These are phyloP conservation scores for Rhynchonema sp. DNA, from an alignment of 2,888 invertebrate genomes.

Conservation along the genomic window DNA sequence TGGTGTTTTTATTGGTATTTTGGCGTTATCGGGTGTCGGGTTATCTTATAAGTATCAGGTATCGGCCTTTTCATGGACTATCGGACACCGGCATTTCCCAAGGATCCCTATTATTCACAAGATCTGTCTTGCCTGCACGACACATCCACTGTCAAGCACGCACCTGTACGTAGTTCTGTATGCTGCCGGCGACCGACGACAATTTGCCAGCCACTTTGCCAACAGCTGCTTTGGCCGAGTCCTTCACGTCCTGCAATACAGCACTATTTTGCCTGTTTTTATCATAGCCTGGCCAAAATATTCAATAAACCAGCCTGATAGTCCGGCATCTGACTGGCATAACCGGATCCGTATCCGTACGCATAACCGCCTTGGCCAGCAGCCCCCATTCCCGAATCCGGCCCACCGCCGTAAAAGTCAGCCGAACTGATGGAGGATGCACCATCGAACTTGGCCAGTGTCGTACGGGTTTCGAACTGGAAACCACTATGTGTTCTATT, in stretches of 20 bases:
- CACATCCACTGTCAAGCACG: too few relatives aligned
- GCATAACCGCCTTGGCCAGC: not conserved
- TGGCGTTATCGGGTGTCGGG: too few relatives aligned
- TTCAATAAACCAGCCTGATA: not conserved
- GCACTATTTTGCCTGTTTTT: too few relatives aligned
- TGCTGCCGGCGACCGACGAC: not conserved
- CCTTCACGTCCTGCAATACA: not conserved
- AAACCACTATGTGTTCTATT: too few relatives aligned
- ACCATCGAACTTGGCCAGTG: constrained; percentile 63
- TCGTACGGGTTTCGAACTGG: constrained; percentile 34
- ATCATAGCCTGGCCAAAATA: too few relatives aligned
- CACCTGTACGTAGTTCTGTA: not conserved
- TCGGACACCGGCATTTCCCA: too few relatives aligned
- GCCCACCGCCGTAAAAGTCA: constrained; percentile 60
- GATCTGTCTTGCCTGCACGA: too few relatives aligned
- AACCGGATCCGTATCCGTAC: not conserved
- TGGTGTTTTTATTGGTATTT: too few relatives aligned
- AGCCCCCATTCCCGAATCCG: not conserved
- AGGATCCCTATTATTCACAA: too few relatives aligned
- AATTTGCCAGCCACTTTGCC: not conserved
- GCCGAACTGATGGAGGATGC: constrained; percentile 84
- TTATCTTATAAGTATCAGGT: too few relatives aligned
- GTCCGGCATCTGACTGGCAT: not conserved
- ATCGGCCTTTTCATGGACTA: too few relatives aligned
- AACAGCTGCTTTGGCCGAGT: not conserved